phyloP scores from a whole-genome alignment of 2,113 vertebrate genomes.

The Tyto alba region DNA sequence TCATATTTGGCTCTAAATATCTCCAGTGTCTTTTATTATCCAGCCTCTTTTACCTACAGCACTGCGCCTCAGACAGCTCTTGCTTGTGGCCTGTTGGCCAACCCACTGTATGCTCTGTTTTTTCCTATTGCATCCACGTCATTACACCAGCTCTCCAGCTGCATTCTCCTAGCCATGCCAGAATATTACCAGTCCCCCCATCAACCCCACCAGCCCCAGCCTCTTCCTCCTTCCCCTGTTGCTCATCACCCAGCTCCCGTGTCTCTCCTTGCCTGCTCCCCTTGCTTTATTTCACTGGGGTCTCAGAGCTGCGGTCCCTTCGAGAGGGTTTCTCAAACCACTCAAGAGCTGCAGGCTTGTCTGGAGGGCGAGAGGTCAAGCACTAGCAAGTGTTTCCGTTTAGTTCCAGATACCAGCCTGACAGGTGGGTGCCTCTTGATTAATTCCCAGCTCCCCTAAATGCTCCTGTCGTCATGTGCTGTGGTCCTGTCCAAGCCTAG shows the following conservation, averaged over 20 bases:
- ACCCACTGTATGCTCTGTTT: not conserved
- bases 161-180: not conserved
- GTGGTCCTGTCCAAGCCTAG: not conserved
- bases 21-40: not conserved
- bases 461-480: not conserved
- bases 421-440: slow-evolving; percentile 88
- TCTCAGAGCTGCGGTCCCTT: not conserved
- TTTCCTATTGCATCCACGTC: rapidly evolving
- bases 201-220: not conserved
- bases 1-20: not conserved
- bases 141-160: not conserved
- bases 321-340: not conserved
- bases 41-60: not conserved
- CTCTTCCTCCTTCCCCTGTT: not conserved
- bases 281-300: not conserved
- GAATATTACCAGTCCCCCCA: not conserved
- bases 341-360: not conserved
- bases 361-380: slow-evolving; percentile 70
- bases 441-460: slow-evolving; percentile 77
- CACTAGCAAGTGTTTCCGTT: slow-evolving; percentile 81
- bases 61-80: not conserved
- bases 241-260: not conserved
- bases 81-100: not conserved
- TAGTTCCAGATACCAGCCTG: slow-evolving; percentile 98
- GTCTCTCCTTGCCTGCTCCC: not conserved